A percentile compares a stretch with the other conserved stretches of the same genome.
Conservation (phyloP, 2,888 invertebrate species). For the Phaonia tiefii region DNA sequence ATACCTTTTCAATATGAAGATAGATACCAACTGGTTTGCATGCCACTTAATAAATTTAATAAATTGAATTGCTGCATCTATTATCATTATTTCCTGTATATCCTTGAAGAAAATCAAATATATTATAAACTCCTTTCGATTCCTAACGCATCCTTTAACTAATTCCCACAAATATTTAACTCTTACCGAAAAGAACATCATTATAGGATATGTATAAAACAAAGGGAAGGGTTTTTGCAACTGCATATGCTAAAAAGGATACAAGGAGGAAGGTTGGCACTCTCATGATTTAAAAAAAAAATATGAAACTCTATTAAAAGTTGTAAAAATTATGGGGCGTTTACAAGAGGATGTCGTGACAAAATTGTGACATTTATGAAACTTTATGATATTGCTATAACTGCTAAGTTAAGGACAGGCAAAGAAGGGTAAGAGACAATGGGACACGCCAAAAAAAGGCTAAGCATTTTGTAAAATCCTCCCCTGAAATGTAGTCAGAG, state of each 20-base stretch:
- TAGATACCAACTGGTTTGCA: too few species aligned
- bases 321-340: conserved; percentile 66
- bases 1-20: too few species aligned
- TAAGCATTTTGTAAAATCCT: conserved; percentile 50
- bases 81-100: too few species aligned
- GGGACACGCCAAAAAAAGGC: background rate
- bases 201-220: background rate
- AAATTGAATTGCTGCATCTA: too few species aligned
- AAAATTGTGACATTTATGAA: conserved; percentile 66
- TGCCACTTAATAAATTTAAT: too few species aligned
- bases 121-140: too few species aligned
- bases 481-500: conserved; percentile 37
- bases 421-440: conserved; percentile 23
- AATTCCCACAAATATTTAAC: conserved; percentile 19
- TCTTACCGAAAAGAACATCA: background rate
- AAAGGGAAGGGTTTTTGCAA: background rate
- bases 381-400: conserved; percentile 60
- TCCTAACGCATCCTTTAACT: background rate
- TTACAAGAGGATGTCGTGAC: conserved; percentile 67
- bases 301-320: conserved; percentile 45
- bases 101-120: too few species aligned
- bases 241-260: background rate
- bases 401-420: background rate
- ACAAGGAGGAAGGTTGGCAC: background rate
- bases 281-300: conserved; percentile 17